Conservation (phyloP, 2,113 vertebrate genomes). For the Lophius piscatorius region DNA sequence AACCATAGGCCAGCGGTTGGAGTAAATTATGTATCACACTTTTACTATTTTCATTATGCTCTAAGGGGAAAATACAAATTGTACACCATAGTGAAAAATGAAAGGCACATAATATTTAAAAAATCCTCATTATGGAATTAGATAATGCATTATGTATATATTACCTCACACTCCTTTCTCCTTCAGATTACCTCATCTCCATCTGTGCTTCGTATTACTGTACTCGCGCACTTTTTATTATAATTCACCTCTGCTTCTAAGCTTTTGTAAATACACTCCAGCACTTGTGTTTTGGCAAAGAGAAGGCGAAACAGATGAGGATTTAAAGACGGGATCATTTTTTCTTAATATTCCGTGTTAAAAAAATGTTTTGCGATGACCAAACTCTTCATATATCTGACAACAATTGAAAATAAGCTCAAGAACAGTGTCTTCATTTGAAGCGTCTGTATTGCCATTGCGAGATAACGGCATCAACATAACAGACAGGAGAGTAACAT, state of each 20-base stretch:
- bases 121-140: conserved; percentile 30
- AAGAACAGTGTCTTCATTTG: no score
- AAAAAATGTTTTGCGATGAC: no score
- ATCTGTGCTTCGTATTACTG: conserved; percentile 49
- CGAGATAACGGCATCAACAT: conserved; percentile 3
- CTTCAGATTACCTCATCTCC: conserved; percentile 61
- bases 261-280: conserved; percentile 16
- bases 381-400: no score
- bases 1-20: neutral
- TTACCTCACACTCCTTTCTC: conserved; percentile 54
- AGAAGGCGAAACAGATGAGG: neutral
- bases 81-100: conserved; percentile 8
- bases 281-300: neutral
- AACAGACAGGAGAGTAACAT: neutral
- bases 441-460: conserved; percentile 26
- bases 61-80: conserved; percentile 4
- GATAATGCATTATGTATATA: conserved; percentile 63
- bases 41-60: conserved; percentile 18
- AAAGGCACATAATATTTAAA: conserved; percentile 12
- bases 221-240: conserved; percentile 7
- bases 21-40: conserved; percentile 33
- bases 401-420: no score
- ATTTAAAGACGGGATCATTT: neutral
- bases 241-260: neutral
- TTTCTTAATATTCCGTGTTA: no score